Percentiles rank a stretch among this genome's conserved stretches.
These are phyloP conservation scores for Hippoglossus hippoglossus DNA, from an alignment of 2,797 vertebrate genomes.

Conservation along the genomic window DNA sequence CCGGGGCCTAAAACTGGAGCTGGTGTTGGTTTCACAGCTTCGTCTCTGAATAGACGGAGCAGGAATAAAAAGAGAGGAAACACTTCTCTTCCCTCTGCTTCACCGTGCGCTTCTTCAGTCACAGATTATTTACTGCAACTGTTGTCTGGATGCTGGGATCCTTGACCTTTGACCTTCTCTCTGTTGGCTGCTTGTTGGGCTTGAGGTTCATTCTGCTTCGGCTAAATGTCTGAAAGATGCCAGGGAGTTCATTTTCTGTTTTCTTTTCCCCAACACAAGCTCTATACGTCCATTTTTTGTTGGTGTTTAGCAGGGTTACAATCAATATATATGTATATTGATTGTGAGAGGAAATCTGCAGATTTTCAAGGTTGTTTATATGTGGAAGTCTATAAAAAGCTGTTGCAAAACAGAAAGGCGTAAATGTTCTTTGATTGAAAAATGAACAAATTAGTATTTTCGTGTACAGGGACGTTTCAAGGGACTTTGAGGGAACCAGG, in stretches of 20 bases:
- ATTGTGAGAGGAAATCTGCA: background rate
- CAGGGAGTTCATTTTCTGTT: too few species aligned
- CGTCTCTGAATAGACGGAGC: slow-evolving; percentile 50
- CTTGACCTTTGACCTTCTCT: slow-evolving; percentile 20
- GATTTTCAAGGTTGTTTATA: too few species aligned
- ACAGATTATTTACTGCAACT: background rate
- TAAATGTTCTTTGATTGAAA: too few species aligned
- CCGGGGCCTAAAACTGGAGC: slow-evolving; percentile 63
- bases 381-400: too few species aligned
- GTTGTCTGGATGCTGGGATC: slow-evolving; percentile 6
- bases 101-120: background rate
- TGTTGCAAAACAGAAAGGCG: too few species aligned
- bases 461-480: too few species aligned
- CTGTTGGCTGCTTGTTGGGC: background rate
- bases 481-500: too few species aligned
- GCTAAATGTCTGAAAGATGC: background rate
- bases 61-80: background rate
- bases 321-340: too few species aligned
- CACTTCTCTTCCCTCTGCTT: background rate
- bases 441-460: too few species aligned
- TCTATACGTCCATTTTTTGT: too few species aligned
- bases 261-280: too few species aligned
- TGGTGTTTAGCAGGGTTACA: too few species aligned
- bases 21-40: slow-evolving; percentile 65
- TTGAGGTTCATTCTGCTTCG: background rate